Conservation (phyloP, 2,888 invertebrate genomes). For the Galerucella calmariensis region DNA sequence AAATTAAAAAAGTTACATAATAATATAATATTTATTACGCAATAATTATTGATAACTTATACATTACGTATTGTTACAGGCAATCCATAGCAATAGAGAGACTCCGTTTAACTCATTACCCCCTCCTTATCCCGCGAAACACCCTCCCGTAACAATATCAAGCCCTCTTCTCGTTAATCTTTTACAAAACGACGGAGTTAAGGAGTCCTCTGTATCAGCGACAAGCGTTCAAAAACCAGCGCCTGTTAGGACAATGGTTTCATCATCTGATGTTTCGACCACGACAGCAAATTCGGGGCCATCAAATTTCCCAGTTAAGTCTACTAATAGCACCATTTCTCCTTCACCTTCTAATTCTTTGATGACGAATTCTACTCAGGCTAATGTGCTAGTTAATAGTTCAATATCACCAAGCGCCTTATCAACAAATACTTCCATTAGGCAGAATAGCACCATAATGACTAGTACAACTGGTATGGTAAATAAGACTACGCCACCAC, state of each 20-base stretch:
- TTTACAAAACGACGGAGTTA: slow-evolving; percentile 82
- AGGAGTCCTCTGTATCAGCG: slow-evolving; percentile 58
- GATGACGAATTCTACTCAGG: slow-evolving; percentile 47
- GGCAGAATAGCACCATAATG: slow-evolving; percentile 52
- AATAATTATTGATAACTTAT: not conserved
- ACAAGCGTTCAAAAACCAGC: slow-evolving; percentile 51
- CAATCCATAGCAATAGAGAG: slow-evolving; percentile 73
- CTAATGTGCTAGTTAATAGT: slow-evolving; percentile 51
- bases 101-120: slow-evolving; percentile 49
- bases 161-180: slow-evolving; percentile 92
- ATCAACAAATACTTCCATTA: slow-evolving; percentile 54
- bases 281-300: slow-evolving; percentile 26
- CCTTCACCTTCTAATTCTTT: slow-evolving; percentile 8
- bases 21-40: not conserved
- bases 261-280: slow-evolving; percentile 23
- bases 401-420: slow-evolving; percentile 60
- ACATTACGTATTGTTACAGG: slow-evolving; percentile 54
- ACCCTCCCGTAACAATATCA: slow-evolving; percentile 76
- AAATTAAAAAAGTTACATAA: no score
- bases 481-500: slow-evolving; percentile 33
- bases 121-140: slow-evolving; percentile 53
- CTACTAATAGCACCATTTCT: slow-evolving; percentile 14
- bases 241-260: slow-evolving; percentile 14
- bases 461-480: slow-evolving; percentile 51
- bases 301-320: slow-evolving; percentile 13